Evolutionary conservation across 2,888 invertebrate species (phyloP), one percentile per base, ranked within the genome.

Genomic region (Sericinus montela): DNA sequence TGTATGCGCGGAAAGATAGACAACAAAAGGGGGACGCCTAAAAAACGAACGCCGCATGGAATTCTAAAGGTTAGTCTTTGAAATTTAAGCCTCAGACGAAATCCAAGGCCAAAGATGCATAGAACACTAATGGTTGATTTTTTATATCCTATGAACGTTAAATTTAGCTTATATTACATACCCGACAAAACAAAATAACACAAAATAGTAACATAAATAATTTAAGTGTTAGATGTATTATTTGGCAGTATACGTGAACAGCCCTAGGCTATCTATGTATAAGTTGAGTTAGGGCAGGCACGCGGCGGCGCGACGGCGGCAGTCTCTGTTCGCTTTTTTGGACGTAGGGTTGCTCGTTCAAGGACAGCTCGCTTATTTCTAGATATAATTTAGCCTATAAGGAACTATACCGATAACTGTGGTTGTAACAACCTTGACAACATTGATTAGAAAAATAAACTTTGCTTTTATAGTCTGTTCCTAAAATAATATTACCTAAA

Each of bases 241-340:
- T 25, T 25, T 56, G 66, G 58, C 60, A 57, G 59, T 72, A 69
- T 70, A 69, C 69, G 69, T 62, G 68, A 32, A 32, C 11, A 32
- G 6, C 32, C 79, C 81, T 81, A 82, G 80, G 77, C 71, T 66
- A 72, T 63, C 79, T 80, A 78, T 79, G 74, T 77, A 66, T 80
- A 75, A 66, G 79, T 85, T 85, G 84, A 72, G 78, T 83, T 78
- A 85, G 85, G 86, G 83, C 85, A 86, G 84, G 86, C 79, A 80
- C 72, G 72, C 67, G 71, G 56, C 75, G 67, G 56, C 75, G 67
- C 66, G 69, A 58, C 67, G 68, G 63, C 58, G 52, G 55, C 60
- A 60, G 52, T 65, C 65, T 61, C 65, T 61, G 16, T 69, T 13
- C 32, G 32, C 32, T 32, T 80, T 80, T 82, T 83, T 63, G 78